A percentile compares a stretch with the other conserved stretches of the same genome.
Evolutionary conservation across 2,888 invertebrate species (phyloP).

Genomic region (Cosmia pyralina): DNA sequence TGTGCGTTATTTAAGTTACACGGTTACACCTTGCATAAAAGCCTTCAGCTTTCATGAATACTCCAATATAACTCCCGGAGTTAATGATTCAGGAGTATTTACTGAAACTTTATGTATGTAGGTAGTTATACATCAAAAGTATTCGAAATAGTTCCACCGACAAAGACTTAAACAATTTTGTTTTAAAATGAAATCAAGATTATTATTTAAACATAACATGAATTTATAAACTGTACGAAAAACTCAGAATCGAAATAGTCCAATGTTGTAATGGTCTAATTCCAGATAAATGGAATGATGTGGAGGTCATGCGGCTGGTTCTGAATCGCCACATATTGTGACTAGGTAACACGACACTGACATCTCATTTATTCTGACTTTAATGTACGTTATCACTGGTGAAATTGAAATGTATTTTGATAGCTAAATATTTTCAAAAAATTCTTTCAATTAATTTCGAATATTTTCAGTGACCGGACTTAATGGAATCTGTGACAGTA

Average conservation of each 20-base stretch:
- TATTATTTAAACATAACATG: slow-evolving; percentile 75
- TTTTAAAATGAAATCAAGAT: slow-evolving; percentile 75
- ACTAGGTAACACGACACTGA: slow-evolving; percentile 71
- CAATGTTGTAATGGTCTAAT: slow-evolving; percentile 85
- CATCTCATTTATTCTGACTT: slow-evolving; percentile 68
- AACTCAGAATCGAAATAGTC: slow-evolving; percentile 78
- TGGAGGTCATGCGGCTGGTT: slow-evolving; percentile 78
- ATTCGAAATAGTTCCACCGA: slow-evolving; percentile 61
- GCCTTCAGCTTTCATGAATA: not conserved
- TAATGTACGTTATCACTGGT: slow-evolving; percentile 63
- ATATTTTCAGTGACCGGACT: slow-evolving; percentile 20
- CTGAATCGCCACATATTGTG: slow-evolving; percentile 66
- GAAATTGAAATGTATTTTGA: slow-evolving; percentile 59
- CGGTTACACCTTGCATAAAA: not conserved
- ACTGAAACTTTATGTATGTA: slow-evolving; percentile 37
- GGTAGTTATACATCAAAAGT: slow-evolving; percentile 63
- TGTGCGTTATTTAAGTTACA: too few species aligned
- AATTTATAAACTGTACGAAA: slow-evolving; percentile 82
- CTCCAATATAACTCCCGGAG: not conserved
- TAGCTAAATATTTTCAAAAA: slow-evolving; percentile 42
- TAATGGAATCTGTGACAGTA: slow-evolving; percentile 25
- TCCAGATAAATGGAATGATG: slow-evolving; percentile 83
- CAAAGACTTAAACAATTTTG: slow-evolving; percentile 71
- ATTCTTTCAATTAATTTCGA: slow-evolving; percentile 33
- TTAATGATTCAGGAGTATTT: slow-evolving; percentile 31